These are phyloP conservation scores for Scolanthus callimorphus DNA, from an alignment of 92 coral and sea anemone genomes.

Conservation along the genomic window DNA sequence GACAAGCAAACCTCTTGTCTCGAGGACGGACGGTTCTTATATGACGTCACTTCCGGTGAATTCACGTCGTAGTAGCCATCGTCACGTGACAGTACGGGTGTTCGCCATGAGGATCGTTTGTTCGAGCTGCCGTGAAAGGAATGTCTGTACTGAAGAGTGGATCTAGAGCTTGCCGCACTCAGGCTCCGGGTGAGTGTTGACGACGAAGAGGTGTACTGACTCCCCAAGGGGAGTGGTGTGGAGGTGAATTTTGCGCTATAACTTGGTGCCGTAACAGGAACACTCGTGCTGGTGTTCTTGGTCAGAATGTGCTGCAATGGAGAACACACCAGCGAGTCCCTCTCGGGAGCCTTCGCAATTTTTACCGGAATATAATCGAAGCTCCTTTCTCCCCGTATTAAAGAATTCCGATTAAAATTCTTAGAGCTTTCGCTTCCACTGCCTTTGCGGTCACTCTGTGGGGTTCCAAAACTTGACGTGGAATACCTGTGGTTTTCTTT, in stretches of 20 bases:
- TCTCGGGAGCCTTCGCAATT: constrained; percentile 2
- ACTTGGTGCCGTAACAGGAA: neutral
- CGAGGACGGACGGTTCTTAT: neutral
- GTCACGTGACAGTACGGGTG: constrained; percentile 1
- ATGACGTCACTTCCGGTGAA: neutral
- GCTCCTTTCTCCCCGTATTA: constrained; percentile 10
- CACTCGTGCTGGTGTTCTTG: constrained; percentile 32
- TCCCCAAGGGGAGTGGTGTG: neutral
- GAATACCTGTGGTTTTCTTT: constrained; percentile 15
- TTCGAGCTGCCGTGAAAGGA: constrained; percentile 20
- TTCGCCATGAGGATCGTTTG: constrained; percentile 21
- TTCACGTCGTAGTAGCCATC: neutral
- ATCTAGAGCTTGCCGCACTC: constrained; percentile 17
- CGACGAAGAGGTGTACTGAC: neutral
- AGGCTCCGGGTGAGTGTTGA: neutral
- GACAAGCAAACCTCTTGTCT: constrained; percentile 21
- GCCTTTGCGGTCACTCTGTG: constrained; percentile 10
- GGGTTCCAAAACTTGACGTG: neutral
- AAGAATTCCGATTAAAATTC: constrained; percentile 4
- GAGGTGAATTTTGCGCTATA: neutral
- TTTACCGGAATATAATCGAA: constrained; percentile 18
- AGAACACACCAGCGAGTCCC: constrained; percentile 10
- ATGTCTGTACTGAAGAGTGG: constrained; percentile 15
- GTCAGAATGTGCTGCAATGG: constrained; percentile 50
- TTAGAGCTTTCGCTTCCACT: neutral